Evolutionary conservation across 2,113 vertebrate species (phyloP).

Genomic region (Micronycteris hirsuta): DNA sequence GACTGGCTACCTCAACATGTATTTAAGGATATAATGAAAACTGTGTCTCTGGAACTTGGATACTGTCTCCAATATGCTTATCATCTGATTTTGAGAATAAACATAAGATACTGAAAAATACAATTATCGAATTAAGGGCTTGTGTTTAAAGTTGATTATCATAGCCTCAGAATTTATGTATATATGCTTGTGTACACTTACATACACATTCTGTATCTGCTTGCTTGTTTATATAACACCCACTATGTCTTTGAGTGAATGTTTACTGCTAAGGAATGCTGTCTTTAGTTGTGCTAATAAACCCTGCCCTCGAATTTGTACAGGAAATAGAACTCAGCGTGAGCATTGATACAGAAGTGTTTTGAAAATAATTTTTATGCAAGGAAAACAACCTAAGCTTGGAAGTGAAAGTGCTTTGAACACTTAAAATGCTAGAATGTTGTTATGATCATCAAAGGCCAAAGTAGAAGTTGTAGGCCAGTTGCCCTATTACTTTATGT

Average conservation of each 20-base stretch:
- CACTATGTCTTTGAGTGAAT: neutral
- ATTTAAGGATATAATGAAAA: neutral
- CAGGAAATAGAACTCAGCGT: neutral
- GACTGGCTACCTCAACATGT: neutral
- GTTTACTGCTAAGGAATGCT: neutral
- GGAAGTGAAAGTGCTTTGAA: conserved; percentile 15
- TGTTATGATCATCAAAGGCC: neutral
- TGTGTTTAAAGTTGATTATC: neutral
- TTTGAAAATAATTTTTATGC: conserved; percentile 25
- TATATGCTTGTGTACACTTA: too few species aligned
- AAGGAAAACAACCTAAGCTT: neutral
- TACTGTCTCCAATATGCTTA: neutral
- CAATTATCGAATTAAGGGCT: neutral
- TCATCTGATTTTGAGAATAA: neutral
- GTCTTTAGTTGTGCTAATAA: neutral
- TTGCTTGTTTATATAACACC: neutral
- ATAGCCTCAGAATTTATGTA: neutral
- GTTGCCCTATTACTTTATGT: neutral
- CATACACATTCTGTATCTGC: neutral
- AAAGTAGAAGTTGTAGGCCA: neutral
- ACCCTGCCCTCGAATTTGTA: neutral
- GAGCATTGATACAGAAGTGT: neutral
- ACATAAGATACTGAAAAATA: neutral
- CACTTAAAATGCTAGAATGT: neutral
- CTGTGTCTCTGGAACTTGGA: neutral